These are phyloP conservation scores for Ischnura elegans DNA, from an alignment of 2,888 invertebrate genomes.

Conservation along the genomic window DNA sequence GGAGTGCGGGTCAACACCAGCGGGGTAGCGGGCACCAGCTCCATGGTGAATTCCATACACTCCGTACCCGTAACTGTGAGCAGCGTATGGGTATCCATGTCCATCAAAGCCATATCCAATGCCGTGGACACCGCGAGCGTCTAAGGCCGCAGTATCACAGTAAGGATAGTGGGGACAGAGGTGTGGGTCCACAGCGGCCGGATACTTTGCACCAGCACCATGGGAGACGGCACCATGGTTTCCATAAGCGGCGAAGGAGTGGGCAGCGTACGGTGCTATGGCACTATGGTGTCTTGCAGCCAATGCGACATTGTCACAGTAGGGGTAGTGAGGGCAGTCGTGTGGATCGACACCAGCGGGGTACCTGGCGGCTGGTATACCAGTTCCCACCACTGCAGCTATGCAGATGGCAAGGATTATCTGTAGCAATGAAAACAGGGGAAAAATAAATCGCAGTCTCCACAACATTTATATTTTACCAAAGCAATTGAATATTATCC, in stretches of 20 bases:
- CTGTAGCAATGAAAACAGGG: background rate
- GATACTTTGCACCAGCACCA: conserved; percentile 15
- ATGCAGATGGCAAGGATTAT: background rate
- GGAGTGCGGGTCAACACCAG: conserved; percentile 14
- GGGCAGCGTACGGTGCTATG: background rate
- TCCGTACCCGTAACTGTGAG: background rate
- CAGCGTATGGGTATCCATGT: background rate
- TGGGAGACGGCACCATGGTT: background rate
- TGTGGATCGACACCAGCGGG: background rate
- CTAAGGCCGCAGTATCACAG: background rate
- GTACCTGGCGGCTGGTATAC: background rate
- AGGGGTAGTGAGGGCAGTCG: conserved; percentile 10
- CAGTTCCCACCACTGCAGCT: background rate
- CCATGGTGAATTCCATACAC: background rate
- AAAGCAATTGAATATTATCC: no score
- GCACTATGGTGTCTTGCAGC: background rate
- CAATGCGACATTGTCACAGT: background rate
- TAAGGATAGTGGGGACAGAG: conserved; percentile 58
- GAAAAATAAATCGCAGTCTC: no score
- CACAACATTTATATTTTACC: no score
- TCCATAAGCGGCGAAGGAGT: background rate
- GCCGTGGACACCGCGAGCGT: background rate
- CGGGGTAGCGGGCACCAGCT: conserved; percentile 47
- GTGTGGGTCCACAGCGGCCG: conserved; percentile 20
- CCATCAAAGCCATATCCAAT: background rate